Percentiles rank a stretch among this genome's conserved stretches.
Conservation (phyloP, 2,888 invertebrate genomes). For the Cantharis flavilabris region DNA sequence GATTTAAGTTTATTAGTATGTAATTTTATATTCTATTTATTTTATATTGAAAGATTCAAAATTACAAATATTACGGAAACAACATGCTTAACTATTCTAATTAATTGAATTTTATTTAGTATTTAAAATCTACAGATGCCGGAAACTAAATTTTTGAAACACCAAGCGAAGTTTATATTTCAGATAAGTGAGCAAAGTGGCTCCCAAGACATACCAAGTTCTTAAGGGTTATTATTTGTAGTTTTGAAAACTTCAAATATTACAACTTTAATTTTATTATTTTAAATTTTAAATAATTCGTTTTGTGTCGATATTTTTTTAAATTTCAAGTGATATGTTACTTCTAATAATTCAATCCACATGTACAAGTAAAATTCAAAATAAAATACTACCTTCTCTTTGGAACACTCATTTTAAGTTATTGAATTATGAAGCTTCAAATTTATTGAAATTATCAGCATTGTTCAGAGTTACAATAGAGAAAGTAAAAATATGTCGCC, state of each 20-base stretch:
- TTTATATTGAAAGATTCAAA: background rate
- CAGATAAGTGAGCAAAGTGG: background rate
- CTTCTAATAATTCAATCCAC: slow-evolving; percentile 12
- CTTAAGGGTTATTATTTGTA: background rate
- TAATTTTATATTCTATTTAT: background rate
- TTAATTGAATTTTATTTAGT: background rate
- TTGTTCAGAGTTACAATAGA: background rate
- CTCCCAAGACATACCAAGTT: background rate
- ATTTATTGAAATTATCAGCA: too few species aligned
- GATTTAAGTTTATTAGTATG: background rate
- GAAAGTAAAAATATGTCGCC: background rate
- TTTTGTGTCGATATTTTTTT: background rate
- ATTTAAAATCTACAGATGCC: background rate
- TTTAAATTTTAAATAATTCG: background rate
- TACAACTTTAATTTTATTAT: background rate
- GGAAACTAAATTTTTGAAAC: background rate
- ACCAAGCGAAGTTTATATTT: background rate
- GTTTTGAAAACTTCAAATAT: background rate
- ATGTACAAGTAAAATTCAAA: background rate
- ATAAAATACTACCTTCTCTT: background rate
- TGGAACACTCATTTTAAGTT: too few species aligned
- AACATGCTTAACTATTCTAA: background rate
- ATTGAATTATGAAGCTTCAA: too few species aligned
- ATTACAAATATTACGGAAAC: background rate
- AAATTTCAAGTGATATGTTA: slow-evolving; percentile 21